Evolutionary conservation across 2,797 vertebrate species (phyloP).

Genomic region (Austrolebias charrua): DNA sequence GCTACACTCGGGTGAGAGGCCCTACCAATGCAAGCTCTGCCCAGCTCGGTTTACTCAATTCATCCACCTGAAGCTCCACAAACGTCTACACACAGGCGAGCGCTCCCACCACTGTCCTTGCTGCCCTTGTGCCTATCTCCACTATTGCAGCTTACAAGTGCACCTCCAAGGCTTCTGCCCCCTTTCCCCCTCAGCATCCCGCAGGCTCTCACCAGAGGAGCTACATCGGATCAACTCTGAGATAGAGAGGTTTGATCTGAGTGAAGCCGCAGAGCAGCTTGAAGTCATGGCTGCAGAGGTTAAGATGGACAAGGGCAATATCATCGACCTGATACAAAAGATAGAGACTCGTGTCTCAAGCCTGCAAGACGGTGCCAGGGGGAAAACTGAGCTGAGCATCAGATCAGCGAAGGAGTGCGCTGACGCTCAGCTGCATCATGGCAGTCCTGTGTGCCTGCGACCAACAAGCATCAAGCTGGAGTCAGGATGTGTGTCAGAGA

Average conservation of each 20-base stretch:
- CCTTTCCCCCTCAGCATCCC: slow-evolving; percentile 52
- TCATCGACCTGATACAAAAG: slow-evolving; percentile 79
- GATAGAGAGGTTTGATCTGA: slow-evolving; percentile 92
- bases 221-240: slow-evolving; percentile 87
- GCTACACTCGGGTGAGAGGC: slow-evolving; percentile 92
- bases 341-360: slow-evolving; percentile 58
- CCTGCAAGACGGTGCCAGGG: slow-evolving; percentile 69
- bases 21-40: slow-evolving; percentile 93
- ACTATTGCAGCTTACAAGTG: slow-evolving; percentile 90
- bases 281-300: slow-evolving; percentile 81
- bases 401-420: slow-evolving; percentile 77
- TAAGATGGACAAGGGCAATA: slow-evolving; percentile 82
- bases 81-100: slow-evolving; percentile 89
- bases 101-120: slow-evolving; percentile 87
- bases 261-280: slow-evolving; percentile 87
- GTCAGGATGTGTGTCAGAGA: slow-evolving; percentile 86
- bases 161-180: slow-evolving; percentile 92
- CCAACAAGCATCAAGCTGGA: slow-evolving; percentile 88
- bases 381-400: slow-evolving; percentile 73
- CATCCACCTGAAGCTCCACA: slow-evolving; percentile 94
- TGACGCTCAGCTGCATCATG: slow-evolving; percentile 75
- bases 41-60: slow-evolving; percentile 93
- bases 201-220: slow-evolving; percentile 80
- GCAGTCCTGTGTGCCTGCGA: slow-evolving; percentile 84
- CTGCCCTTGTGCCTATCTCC: slow-evolving; percentile 90